Evolutionary conservation across 2,888 invertebrate species (phyloP).

Genomic region (Geophilus truncorum): DNA sequence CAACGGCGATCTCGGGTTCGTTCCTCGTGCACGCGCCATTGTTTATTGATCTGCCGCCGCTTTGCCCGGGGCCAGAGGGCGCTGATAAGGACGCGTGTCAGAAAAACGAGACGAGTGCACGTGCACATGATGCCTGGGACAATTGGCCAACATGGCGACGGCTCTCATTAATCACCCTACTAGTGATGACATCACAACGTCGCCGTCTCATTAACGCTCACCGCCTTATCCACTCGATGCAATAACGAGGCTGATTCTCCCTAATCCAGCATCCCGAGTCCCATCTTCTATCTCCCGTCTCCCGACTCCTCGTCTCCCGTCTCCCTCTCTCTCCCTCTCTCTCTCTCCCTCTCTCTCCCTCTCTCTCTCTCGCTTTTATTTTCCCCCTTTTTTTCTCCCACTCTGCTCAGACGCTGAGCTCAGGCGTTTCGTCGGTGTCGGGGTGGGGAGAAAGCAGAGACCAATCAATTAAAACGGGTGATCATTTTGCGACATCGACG

Average conservation of each 20-base stretch:
- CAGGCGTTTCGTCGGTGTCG: not conserved
- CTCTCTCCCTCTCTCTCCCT: not conserved
- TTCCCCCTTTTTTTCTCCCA: not conserved
- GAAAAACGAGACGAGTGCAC: slow-evolving; percentile 27
- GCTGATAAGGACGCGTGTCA: slow-evolving; percentile 27
- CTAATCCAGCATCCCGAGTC: not conserved
- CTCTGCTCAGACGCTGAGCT: not conserved
- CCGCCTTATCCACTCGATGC: slow-evolving; percentile 2
- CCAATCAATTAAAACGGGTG: slow-evolving; percentile 10
- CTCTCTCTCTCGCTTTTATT: not conserved
- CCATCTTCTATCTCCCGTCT: not conserved
- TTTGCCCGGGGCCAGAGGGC: slow-evolving; percentile 27
- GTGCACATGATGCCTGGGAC: slow-evolving; percentile 18
- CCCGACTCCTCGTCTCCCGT: no score
- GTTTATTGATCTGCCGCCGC: slow-evolving; percentile 18
- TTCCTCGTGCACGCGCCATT: slow-evolving; percentile 27
- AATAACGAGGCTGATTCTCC: slow-evolving; percentile 21
- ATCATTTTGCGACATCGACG: not conserved
- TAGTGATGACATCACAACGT: slow-evolving; percentile 11
- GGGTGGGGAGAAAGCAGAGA: not conserved
- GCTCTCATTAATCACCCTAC: not conserved
- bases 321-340: not conserved
- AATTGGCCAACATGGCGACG: slow-evolving; percentile 25
- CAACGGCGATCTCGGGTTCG: slow-evolving; percentile 2
- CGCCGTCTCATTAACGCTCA: slow-evolving; percentile 3